These are phyloP conservation scores for Microcebus murinus DNA, from an alignment of 2,113 vertebrate species.

Conservation along the genomic window DNA sequence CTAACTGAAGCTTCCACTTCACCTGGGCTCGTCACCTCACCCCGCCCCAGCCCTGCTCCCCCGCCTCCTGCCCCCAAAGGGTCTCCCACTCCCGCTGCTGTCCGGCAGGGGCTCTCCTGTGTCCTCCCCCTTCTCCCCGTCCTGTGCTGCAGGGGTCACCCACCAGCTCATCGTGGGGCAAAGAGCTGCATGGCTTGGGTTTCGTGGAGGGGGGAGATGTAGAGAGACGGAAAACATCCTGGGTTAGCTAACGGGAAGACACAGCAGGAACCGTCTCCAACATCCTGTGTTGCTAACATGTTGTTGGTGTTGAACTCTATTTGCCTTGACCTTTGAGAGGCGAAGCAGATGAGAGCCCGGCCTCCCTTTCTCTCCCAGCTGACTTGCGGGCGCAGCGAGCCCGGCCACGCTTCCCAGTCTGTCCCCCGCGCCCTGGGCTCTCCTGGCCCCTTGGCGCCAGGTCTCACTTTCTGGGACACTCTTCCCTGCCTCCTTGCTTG, in stretches of 20 bases:
- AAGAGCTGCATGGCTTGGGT: not conserved
- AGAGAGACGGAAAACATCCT: not conserved
- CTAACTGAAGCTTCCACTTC: not conserved
- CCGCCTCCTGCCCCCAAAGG: not conserved
- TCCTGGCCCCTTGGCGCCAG: not conserved
- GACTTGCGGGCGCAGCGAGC: not conserved
- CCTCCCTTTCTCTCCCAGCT: not conserved
- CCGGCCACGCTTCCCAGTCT: no score
- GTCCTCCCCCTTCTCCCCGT: not conserved
- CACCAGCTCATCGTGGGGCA: not conserved
- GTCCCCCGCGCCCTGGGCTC: not conserved
- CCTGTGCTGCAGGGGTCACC: not conserved
- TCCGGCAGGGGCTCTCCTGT: not conserved
- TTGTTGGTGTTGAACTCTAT: not conserved
- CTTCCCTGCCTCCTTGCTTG: not conserved
- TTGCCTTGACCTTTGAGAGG: not conserved
- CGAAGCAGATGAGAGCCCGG: not conserved
- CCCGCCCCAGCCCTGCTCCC: no score
- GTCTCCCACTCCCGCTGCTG: not conserved
- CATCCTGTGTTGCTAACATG: not conserved
- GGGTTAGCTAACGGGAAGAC: not conserved
- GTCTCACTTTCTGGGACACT: not conserved
- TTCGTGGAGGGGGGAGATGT: not conserved
- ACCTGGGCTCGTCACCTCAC: fast-evolving
- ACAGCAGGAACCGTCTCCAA: not conserved